Base-by-base conservation (phyloP, 2,797 vertebrate species). In the Limosa lapponica region DNA sequence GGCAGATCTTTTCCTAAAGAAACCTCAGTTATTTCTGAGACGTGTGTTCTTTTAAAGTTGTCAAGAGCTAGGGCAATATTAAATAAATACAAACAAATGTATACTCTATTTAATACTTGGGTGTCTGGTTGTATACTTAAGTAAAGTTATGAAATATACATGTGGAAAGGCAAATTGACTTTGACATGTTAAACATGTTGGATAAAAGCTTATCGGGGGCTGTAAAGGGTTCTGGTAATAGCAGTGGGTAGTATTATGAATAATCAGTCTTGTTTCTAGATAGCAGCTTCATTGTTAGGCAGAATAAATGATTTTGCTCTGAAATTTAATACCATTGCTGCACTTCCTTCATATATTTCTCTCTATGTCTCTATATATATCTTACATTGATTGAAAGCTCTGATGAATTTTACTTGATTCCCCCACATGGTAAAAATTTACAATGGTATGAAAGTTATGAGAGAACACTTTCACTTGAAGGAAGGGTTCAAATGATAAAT, bases 221-320 rank as follows among this genome's bases (percentile, higher is more conserved):
- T 94, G 82, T 92, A 90, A 95, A 95, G 95, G 96, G 90, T 97
- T 97, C 97, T 97, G 95, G 96, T 95, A 97, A 97, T 97, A 96
- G 93, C 96, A 91, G 94, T 96, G 96, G 90, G 91, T 92, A 89
- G 96, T 94, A 95, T 96, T 96, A 90, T 92, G 96, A 96, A 97
- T 98, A 97, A 98, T 97, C 97, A 95, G 94, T 95, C 96, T 97
- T 96, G 96, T 98, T 98, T 97, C 98, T 97, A 97, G 97, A 98
- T 97, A 97, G 95, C 95, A 95, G 89, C 92, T 89, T 97, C 97
- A 98, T 97, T 96, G 96, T 97, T 96, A 97, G 97, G 97, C 94
- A 97, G 96, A 94, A 97, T 92, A 97, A 97, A 95, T 97, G 84
- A 96, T 97, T 97, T 96, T 96, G 43, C 91, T 93, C 96, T 96